A percentile compares a stretch with the other conserved stretches of the same genome.
Evolutionary conservation across 53 echinoderm and acorn worm species (phyloP).

Genomic region (Temnopleurus reevesii): DNA sequence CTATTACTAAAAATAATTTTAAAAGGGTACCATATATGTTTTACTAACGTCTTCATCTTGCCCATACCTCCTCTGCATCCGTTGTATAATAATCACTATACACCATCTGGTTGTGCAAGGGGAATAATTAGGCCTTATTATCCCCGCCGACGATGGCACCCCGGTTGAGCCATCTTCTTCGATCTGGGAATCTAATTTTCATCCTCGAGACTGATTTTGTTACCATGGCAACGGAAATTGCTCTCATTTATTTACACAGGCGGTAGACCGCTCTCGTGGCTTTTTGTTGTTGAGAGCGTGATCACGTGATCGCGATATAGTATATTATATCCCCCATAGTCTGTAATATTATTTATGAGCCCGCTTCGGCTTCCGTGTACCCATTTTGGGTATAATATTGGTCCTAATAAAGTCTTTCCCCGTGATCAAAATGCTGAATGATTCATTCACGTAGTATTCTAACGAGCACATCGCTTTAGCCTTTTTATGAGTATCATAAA

Average conservation of each 20-base stretch:
- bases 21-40: no score
- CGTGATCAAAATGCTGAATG: no score
- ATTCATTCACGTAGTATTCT: no score
- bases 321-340: neutral
- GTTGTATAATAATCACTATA: neutral
- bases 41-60: neutral
- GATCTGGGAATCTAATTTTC: slow-evolving; percentile 23
- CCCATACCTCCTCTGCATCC: no score
- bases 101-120: neutral
- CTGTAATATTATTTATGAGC: neutral
- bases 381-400: no score
- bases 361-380: no score
- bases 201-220: slow-evolving; percentile 43
- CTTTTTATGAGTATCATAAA: no score
- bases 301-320: neutral
- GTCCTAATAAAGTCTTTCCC: no score
- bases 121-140: slow-evolving; percentile 12
- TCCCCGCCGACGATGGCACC: neutral
- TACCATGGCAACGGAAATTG: slow-evolving; percentile 31
- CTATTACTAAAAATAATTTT: no score
- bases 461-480: no score
- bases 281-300: neutral
- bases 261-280: slow-evolving; percentile 14
- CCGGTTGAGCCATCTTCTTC: neutral
- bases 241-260: slow-evolving; percentile 36